Evolutionary conservation across 2,888 invertebrate species (phyloP).

Genomic region (Cremastobaeus sp.): DNA sequence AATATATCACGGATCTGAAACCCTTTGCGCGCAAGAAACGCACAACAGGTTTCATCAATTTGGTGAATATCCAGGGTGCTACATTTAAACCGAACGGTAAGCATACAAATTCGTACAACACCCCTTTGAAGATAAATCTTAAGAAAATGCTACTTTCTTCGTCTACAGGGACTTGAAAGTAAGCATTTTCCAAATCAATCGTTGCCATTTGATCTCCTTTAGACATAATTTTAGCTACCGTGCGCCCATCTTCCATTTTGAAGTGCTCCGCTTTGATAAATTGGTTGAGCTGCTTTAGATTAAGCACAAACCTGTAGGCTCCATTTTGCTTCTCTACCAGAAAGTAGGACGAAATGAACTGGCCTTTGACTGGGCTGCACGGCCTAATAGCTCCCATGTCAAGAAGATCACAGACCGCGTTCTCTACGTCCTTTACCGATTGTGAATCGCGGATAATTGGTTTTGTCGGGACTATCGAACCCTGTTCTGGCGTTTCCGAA

Average conservation of each 20-base stretch:
- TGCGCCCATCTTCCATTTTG: constrained; percentile 15
- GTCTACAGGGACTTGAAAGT: constrained; percentile 38
- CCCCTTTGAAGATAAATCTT: constrained; percentile 48
- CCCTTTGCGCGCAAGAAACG: constrained; percentile 18
- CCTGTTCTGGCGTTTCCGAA: neutral
- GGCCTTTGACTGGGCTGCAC: neutral
- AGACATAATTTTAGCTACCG: neutral
- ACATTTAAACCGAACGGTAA: constrained; percentile 57
- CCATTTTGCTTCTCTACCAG: neutral
- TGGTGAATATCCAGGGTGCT: constrained; percentile 33
- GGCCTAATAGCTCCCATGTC: neutral
- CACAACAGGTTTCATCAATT: constrained; percentile 55
- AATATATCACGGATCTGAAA: constrained; percentile 27
- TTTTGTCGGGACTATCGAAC: neutral
- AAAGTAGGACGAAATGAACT: constrained; percentile 10
- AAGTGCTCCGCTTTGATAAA: constrained; percentile 1
- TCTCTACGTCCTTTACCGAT: neutral
- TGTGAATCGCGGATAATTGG: neutral
- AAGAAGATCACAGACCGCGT: neutral
- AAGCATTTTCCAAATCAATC: constrained; percentile 46
- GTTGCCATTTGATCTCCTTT: neutral
- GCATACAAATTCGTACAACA: constrained; percentile 53
- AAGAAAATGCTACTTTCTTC: constrained; percentile 33
- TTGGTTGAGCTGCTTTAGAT: constrained; percentile 1
- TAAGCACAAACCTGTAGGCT: constrained; percentile 2